Conservation (phyloP, 1,140 invertebrate genomes). For the Adelges cooleyi region DNA sequence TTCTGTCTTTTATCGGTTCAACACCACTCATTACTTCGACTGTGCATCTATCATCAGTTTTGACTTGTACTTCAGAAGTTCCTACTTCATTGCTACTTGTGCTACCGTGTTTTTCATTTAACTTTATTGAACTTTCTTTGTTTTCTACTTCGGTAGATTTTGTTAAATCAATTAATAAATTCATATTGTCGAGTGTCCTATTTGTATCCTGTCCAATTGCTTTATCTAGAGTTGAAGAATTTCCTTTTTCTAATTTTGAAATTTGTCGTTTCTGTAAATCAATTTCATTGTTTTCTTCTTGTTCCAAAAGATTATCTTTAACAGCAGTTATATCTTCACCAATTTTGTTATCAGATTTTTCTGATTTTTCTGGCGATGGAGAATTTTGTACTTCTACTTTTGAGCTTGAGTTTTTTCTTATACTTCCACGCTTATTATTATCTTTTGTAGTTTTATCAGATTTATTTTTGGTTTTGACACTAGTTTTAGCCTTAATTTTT, state of each 20-base stretch:
- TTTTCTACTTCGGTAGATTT: slow-evolving; percentile 8
- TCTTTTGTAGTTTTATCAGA: slow-evolving; percentile 32
- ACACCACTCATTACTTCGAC: slow-evolving; percentile 15
- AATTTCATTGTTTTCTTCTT: slow-evolving; percentile 29
- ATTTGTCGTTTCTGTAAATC: slow-evolving; percentile 27
- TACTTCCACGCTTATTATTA: slow-evolving; percentile 35
- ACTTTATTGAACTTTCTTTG: slow-evolving; percentile 35
- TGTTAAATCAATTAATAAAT: too few relatives aligned
- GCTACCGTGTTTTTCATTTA: too few relatives aligned
- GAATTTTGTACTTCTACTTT: slow-evolving; percentile 29
- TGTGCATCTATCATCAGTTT: slow-evolving; percentile 28
- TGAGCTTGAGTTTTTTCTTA: slow-evolving; percentile 35
- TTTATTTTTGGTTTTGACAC: slow-evolving; percentile 1
- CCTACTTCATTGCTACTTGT: too few relatives aligned
- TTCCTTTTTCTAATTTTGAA: slow-evolving; percentile 20
- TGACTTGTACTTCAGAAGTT: slow-evolving; percentile 29
- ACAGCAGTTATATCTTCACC: slow-evolving; percentile 20
- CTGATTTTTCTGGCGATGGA: slow-evolving; percentile 28
- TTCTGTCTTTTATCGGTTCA: slow-evolving; percentile 23
- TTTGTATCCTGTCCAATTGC: neutral
- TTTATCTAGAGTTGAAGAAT: slow-evolving; percentile 26
- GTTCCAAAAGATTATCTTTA: slow-evolving; percentile 12
- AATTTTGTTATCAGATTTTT: slow-evolving; percentile 29
- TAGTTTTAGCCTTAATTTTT: slow-evolving; percentile 33
- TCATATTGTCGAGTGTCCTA: too few relatives aligned